Conservation (phyloP, 2,797 vertebrate species). For the Manis pentadactyla region DNA sequence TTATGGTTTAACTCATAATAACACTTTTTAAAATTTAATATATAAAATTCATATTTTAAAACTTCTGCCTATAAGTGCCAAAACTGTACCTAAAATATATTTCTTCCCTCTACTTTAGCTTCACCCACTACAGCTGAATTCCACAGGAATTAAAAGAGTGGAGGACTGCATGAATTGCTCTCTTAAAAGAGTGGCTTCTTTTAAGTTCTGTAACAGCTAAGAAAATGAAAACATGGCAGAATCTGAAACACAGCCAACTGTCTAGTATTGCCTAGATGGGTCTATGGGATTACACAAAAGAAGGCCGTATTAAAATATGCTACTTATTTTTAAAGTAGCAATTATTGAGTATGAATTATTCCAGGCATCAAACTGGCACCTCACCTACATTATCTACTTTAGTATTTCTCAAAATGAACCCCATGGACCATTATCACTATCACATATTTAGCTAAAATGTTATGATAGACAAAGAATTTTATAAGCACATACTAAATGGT, state of each 20-base stretch:
- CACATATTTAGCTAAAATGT: neutral
- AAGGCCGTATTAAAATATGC: neutral
- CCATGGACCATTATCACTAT: neutral
- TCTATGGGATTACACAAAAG: neutral
- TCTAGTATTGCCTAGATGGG: neutral
- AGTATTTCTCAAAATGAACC: conserved; percentile 10
- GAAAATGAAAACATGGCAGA: neutral
- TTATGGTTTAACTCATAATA: neutral
- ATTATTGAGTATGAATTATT: neutral
- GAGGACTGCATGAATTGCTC: too few species aligned
- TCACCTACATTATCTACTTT: neutral
- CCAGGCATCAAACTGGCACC: neutral
- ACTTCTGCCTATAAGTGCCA: neutral
- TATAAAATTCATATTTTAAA: neutral
- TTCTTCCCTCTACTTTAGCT: neutral
- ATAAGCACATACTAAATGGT: neutral
- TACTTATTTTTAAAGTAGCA: neutral
- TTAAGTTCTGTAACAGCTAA: neutral
- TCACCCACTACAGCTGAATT: neutral
- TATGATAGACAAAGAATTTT: neutral
- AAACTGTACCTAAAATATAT: neutral
- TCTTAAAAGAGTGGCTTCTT: neutral
- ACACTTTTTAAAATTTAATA: neutral
- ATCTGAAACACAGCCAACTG: neutral
- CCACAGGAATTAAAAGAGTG: neutral